Base-by-base conservation (phyloP, 2,888 invertebrate species). In the Nemotelus pantherinus region DNA sequence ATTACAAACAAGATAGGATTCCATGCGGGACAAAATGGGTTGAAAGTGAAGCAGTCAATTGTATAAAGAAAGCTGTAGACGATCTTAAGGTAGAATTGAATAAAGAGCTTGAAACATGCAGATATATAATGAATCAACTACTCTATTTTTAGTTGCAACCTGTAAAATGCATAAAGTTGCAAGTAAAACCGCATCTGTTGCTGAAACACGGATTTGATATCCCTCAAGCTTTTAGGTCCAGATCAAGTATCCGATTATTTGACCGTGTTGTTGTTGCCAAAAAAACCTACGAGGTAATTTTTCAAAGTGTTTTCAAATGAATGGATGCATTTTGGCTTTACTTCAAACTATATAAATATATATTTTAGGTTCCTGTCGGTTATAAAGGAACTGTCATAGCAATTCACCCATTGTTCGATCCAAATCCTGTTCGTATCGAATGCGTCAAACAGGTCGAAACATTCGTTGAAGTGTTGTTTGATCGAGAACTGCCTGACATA, bases 231-330 rank as follows among this genome's bases (percentile, higher is more conserved):
- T 86, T 85, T 67, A 83, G 83, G 70, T 72, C 83, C 0, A 82
- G 81, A 41, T 72, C 77, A 0, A 60, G 80, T 0, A 79, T 85
- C 7, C 80, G 81, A 79, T 84, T 98, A 79, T 92, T 94, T 83
- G 98, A 99, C 88, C 90, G 98, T 72, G 92, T 99, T 65, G 92
- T 97, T 3, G 92, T 93, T 83, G 92, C 94, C 0, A 89, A 93
- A 48, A 90, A 91, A 50, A 91, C 92, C 74, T 93, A 91, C 83
- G 90, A 93, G 1, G 94, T 85, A 81, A 81, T 80, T 65, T 45
- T 9, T 53, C 39, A 50, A 9, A 39, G 41, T 45, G 47, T 60
- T 41, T 71, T 48, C 55, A 71, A 25, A 68, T 25, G 45, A 65
- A 43, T 50, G 53, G 6, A 10, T 10, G 53, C 6, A 7, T 50